A percentile compares a stretch with the other conserved stretches of the same genome.
Evolutionary conservation across 2,797 vertebrate genomes (phyloP).

Genomic region (Chloroceryle inda): DNA sequence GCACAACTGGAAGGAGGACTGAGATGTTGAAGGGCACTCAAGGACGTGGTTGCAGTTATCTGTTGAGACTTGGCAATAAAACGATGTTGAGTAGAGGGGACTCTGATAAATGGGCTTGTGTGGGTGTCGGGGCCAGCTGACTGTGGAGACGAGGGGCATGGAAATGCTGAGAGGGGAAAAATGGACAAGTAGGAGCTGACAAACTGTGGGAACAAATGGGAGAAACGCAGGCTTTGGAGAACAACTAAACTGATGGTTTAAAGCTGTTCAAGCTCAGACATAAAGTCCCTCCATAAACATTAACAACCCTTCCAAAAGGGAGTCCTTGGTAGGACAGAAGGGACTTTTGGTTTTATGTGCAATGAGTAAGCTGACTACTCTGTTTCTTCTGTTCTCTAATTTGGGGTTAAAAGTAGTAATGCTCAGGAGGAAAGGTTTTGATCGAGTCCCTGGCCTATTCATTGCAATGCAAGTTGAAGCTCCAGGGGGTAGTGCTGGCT

Average conservation of each 20-base stretch:
- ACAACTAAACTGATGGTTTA: neutral
- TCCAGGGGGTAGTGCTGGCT: neutral
- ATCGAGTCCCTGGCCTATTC: neutral
- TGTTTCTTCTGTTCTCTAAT: neutral
- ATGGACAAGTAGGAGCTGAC: neutral
- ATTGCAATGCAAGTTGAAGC: neutral
- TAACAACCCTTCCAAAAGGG: neutral
- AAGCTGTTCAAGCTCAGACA: neutral
- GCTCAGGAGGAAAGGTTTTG: neutral
- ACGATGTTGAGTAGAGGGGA: neutral
- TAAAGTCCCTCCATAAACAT: neutral
- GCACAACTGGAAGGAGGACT: neutral
- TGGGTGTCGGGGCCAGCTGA: rapidly evolving
- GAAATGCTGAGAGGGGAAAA: neutral
- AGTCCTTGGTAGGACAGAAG: neutral
- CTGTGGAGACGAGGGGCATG: neutral
- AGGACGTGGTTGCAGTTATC: neutral
- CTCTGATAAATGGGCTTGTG: neutral
- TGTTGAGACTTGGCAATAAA: neutral
- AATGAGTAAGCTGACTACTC: neutral
- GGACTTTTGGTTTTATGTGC: neutral
- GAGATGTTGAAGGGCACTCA: neutral
- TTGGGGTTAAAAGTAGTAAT: neutral
- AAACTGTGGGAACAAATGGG: neutral
- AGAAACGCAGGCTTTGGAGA: neutral